A percentile compares a stretch with the other conserved stretches of the same genome.
Evolutionary conservation across 2,888 invertebrate genomes (phyloP).

Genomic region (Sphaerophoria rueppellii): DNA sequence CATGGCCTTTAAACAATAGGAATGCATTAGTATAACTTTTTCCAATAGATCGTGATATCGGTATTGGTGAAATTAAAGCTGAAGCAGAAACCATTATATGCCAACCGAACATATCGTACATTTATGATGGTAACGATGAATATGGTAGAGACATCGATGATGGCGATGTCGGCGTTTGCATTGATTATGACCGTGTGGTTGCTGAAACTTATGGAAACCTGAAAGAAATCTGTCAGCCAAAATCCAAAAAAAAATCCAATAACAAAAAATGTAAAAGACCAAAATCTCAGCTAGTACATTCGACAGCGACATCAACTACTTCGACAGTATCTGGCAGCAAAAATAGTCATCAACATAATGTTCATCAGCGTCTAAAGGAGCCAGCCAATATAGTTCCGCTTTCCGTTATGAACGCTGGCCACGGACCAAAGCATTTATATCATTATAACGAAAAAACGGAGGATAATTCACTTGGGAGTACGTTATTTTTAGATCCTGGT

Average conservation of each 20-base stretch:
- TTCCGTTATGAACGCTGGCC: constrained; percentile 19
- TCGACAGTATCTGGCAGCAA: neutral
- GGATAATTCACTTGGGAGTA: neutral
- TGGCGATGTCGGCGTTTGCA: constrained; percentile 45
- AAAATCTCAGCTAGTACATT: neutral
- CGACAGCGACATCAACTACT: neutral
- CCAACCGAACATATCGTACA: constrained; percentile 62
- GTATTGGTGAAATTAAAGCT: constrained; percentile 16
- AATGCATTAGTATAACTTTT: no score
- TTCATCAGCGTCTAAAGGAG: constrained; percentile 6
- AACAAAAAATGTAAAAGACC: neutral
- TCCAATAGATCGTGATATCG: neutral
- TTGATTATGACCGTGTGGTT: constrained; percentile 62
- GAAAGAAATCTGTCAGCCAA: neutral
- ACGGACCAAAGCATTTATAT: constrained; percentile 21
- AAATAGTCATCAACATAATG: constrained; percentile 1
- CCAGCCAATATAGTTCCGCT: constrained; percentile 38
- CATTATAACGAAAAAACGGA: neutral
- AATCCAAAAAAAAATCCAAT: constrained; percentile 4
- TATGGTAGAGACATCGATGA: constrained; percentile 32
- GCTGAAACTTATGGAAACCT: constrained; percentile 46
- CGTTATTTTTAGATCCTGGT: neutral
- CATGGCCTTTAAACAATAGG: no score
- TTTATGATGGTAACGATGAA: constrained; percentile 36
- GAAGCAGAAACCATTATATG: constrained; percentile 61